Percentiles rank a stretch among this genome's conserved stretches.
phyloP scores from a whole-genome alignment of 2,113 vertebrate species.

The Anolis sagrei region DNA sequence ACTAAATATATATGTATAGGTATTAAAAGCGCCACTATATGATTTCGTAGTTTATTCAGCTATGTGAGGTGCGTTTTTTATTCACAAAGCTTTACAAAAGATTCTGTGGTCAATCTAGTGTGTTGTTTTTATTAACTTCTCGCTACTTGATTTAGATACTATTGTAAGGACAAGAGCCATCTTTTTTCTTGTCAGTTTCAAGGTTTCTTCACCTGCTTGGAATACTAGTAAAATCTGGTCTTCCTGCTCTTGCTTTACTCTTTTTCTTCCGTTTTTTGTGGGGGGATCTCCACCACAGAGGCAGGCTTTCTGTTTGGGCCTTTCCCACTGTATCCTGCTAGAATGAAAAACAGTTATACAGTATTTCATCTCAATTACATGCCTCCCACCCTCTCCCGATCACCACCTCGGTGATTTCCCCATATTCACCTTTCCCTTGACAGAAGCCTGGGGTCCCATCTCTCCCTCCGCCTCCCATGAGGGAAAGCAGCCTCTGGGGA shows the following conservation, averaged over 20 bases:
- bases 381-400: slow-evolving; percentile 78
- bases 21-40: slow-evolving; percentile 13
- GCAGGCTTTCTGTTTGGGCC: slow-evolving; percentile 71
- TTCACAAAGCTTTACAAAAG: slow-evolving; percentile 24
- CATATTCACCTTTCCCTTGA: slow-evolving; percentile 80
- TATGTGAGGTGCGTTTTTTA: slow-evolving; percentile 9
- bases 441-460: slow-evolving; percentile 80
- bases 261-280: slow-evolving; percentile 77
- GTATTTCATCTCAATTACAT: slow-evolving; percentile 72
- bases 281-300: slow-evolving; percentile 73
- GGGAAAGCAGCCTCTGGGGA: slow-evolving; percentile 80
- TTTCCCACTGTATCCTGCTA: slow-evolving; percentile 72
- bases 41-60: slow-evolving; percentile 3
- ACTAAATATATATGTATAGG: not conserved
- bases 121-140: not conserved
- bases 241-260: slow-evolving; percentile 76
- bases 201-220: slow-evolving; percentile 67
- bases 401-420: slow-evolving; percentile 78
- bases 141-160: slow-evolving; percentile 35
- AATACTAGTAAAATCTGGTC: slow-evolving; percentile 72
- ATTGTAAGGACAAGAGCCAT: not conserved
- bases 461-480: slow-evolving; percentile 80
- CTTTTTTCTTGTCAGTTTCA: slow-evolving; percentile 13
- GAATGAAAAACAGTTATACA: slow-evolving; percentile 69
- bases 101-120: slow-evolving; percentile 11